phyloP scores from a whole-genome alignment of 2,888 invertebrate species.

The Hypercompe scribonia region DNA sequence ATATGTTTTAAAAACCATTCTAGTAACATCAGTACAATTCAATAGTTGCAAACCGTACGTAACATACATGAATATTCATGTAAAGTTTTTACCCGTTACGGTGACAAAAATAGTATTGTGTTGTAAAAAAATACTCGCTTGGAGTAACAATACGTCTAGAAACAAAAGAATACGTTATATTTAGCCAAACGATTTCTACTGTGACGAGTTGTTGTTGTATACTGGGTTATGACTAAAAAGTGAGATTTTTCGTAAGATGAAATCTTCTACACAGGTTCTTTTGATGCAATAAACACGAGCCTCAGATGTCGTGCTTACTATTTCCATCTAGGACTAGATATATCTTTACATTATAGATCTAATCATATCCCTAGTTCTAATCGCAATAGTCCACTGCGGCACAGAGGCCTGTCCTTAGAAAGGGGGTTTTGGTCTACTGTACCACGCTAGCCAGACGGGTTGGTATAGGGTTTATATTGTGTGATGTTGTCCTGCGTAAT shows the following conservation, averaged over 20 bases:
- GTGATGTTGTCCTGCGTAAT: too few species aligned
- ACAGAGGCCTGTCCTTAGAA: too few species aligned
- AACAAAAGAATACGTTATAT: conserved; percentile 79
- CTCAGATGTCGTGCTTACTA: neutral
- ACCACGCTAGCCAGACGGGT: too few species aligned
- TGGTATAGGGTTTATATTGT: too few species aligned
- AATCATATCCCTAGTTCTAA: too few species aligned
- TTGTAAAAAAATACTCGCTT: conserved; percentile 75
- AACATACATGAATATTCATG: conserved; percentile 72
- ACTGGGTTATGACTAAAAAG: conserved; percentile 32
- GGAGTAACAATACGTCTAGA: conserved; percentile 69
- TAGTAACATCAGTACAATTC: conserved; percentile 16
- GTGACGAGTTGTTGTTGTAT: conserved; percentile 21
- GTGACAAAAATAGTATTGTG: conserved; percentile 80
- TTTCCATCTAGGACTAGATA: neutral
- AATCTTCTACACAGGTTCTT: neutral
- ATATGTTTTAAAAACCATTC: conserved; percentile 7
- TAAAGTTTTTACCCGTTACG: conserved; percentile 78
- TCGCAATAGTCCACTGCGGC: too few species aligned
- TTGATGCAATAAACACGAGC: neutral
- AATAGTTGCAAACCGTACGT: conserved; percentile 25
- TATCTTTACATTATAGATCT: too few species aligned
- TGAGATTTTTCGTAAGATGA: conserved; percentile 8
- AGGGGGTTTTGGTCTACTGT: too few species aligned
- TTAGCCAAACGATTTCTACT: conserved; percentile 50